Conservation (phyloP, 92 coral and sea anemone genomes). For the Heliopora coerulea region DNA sequence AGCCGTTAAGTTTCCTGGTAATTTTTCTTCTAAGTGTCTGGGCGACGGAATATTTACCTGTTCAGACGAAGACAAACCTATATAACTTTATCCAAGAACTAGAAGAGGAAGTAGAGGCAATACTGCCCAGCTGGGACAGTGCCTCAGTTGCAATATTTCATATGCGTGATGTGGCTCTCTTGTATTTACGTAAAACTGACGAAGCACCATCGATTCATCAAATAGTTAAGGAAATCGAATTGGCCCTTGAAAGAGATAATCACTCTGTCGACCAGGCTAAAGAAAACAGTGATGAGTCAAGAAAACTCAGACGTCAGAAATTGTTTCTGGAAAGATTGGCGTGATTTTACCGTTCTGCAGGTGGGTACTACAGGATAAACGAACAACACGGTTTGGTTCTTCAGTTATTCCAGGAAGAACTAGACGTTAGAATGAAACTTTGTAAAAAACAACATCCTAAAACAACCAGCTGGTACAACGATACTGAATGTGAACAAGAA, state of each 20-base stretch:
- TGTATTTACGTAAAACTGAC: not conserved
- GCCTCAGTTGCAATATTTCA: not conserved
- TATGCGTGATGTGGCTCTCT: not conserved
- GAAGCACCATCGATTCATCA: not conserved
- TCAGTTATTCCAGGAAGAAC: not conserved
- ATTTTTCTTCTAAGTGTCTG: not conserved
- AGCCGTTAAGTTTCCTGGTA: not conserved
- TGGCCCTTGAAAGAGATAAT: not conserved
- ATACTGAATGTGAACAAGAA: too few relatives aligned
- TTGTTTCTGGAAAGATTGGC: not conserved
- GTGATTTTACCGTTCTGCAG: not conserved
- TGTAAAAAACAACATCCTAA: conserved; percentile 2
- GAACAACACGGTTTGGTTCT: conserved; percentile 17
- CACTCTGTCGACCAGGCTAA: not conserved
- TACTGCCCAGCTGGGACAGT: not conserved
- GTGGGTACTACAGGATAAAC: not conserved
- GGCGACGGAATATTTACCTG: not conserved
- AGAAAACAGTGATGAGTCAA: not conserved
- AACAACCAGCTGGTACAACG: too few relatives aligned
- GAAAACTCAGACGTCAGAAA: not conserved
- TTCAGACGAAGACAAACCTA: not conserved
- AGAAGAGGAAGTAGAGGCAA: not conserved
- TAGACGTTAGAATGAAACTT: conserved; percentile 12
- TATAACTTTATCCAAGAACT: not conserved
- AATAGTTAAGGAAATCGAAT: not conserved